Evolutionary conservation across 2,113 vertebrate genomes (phyloP).

Genomic region (Haliaeetus leucogaster): DNA sequence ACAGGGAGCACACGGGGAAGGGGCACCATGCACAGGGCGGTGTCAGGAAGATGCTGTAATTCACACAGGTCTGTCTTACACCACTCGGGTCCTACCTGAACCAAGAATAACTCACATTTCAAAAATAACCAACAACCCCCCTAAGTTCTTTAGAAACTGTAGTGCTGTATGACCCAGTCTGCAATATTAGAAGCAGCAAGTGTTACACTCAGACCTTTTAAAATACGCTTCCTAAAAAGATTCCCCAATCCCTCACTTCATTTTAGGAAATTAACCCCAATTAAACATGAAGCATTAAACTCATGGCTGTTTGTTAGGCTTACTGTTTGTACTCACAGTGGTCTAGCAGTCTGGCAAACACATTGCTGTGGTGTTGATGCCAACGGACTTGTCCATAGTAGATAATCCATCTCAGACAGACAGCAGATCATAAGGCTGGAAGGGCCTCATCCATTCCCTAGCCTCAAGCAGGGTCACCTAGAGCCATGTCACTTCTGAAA

Average conservation of each 20-base stretch:
- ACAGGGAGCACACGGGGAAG: not conserved
- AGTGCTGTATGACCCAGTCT: not conserved
- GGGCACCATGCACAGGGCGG: accelerated
- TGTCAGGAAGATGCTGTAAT: not conserved
- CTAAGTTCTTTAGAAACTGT: not conserved
- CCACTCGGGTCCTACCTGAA: not conserved
- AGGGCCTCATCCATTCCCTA: not conserved
- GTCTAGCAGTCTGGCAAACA: not conserved
- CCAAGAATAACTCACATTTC: not conserved
- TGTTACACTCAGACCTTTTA: not conserved
- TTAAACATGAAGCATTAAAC: not conserved
- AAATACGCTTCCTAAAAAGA: not conserved
- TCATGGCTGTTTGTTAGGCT: not conserved
- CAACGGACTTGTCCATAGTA: not conserved
- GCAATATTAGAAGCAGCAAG: not conserved
- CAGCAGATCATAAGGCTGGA: not conserved
- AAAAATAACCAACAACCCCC: not conserved
- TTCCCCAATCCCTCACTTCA: not conserved
- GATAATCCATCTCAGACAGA: not conserved
- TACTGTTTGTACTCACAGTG: not conserved
- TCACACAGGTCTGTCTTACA: not conserved
- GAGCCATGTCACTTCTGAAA: not conserved
- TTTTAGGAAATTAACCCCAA: not conserved
- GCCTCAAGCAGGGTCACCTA: not conserved
- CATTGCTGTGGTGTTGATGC: not conserved